Evolutionary conservation across 2,113 vertebrate species (phyloP).

Genomic region (Hucho hucho): DNA sequence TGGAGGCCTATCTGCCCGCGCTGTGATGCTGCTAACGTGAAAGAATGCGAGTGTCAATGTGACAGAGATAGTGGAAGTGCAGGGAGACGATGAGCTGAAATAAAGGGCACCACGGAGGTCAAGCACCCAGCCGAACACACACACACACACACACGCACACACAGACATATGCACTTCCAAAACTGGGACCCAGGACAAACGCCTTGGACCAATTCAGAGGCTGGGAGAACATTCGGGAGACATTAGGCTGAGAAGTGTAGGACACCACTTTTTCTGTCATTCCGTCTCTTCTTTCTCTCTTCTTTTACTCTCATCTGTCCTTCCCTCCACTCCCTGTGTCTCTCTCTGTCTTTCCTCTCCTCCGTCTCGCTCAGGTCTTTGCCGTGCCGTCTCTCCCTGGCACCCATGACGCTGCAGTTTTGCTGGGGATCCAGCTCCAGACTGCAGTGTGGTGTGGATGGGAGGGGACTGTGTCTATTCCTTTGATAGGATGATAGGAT

Average conservation of each 20-base stretch:
- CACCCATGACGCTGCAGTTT: slow-evolving; percentile 71
- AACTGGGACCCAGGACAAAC: no score
- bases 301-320: not conserved
- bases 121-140: slow-evolving; percentile 50
- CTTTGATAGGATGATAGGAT: slow-evolving; percentile 73
- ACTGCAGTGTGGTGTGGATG: not conserved
- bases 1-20: slow-evolving; percentile 57
- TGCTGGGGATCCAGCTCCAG: slow-evolving; percentile 19
- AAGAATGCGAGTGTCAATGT: slow-evolving; percentile 77
- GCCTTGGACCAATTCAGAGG: no score
- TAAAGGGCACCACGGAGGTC: slow-evolving; percentile 73
- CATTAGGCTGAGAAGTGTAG: no score
- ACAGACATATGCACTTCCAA: not conserved
- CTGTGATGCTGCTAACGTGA: slow-evolving; percentile 78
- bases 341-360: slow-evolving; percentile 12
- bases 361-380: not conserved
- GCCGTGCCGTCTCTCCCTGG: slow-evolving; percentile 57
- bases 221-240: no score
- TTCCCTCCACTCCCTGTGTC: no score
- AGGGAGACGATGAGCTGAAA: slow-evolving; percentile 50
- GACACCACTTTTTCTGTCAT: no score
- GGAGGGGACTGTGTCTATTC: slow-evolving; percentile 76
- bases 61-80: slow-evolving; percentile 77
- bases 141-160: not conserved
- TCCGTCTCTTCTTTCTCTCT: no score